Conservation (phyloP, 2,888 invertebrate species). For the Chelonus formosanus region DNA sequence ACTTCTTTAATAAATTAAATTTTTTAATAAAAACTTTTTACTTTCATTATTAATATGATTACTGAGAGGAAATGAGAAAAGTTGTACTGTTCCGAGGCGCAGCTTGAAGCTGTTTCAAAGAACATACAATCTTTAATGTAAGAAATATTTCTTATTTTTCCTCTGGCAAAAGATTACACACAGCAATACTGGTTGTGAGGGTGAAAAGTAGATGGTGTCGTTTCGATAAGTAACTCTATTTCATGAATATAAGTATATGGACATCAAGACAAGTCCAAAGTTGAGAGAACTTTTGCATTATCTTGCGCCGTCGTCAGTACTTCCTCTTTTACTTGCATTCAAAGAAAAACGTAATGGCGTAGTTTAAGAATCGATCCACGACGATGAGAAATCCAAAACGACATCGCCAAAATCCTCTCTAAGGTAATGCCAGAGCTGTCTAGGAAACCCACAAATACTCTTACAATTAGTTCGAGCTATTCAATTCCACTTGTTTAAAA, state of each 20-base stretch:
- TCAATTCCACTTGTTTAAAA: too few relatives aligned
- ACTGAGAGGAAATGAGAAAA: conserved; percentile 5
- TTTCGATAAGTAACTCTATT: conserved; percentile 21
- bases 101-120: neutral
- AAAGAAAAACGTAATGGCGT: conserved; percentile 4
- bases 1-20: neutral
- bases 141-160: neutral
- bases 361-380: too few relatives aligned
- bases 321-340: conserved; percentile 12
- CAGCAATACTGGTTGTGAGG: too few relatives aligned
- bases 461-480: too few relatives aligned
- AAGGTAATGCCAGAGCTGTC: too few relatives aligned
- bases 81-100: conserved; percentile 2
- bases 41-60: neutral
- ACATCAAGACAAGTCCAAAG: conserved; percentile 20
- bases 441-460: too few relatives aligned
- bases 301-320: conserved; percentile 10
- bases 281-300: conserved; percentile 29
- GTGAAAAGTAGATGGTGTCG: too few relatives aligned
- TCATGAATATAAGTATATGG: conserved; percentile 25
- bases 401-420: too few relatives aligned
- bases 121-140: too few relatives aligned
- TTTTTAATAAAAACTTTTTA: neutral
- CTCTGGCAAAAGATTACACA: neutral
- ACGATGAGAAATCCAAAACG: too few relatives aligned